Percentiles rank a stretch among this genome's conserved stretches.
These are phyloP conservation scores for Sturmia bella DNA, from an alignment of 2,888 invertebrate genomes.

Conservation along the genomic window DNA sequence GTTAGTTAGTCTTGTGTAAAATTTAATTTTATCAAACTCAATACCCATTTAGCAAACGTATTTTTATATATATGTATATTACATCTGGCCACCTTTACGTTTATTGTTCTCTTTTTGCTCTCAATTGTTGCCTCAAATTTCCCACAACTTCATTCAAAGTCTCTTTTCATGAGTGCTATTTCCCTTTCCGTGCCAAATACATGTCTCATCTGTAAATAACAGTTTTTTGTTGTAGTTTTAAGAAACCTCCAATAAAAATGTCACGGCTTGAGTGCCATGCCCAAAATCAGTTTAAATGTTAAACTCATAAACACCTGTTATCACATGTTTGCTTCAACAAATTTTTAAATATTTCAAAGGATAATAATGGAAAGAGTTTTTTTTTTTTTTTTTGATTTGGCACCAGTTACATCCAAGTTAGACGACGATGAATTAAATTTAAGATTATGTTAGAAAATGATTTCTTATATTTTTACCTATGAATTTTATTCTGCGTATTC, in stretches of 20 bases:
- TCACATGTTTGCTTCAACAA: constrained; percentile 72
- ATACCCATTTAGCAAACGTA: no score
- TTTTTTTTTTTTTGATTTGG: no score
- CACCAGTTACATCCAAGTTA: no score
- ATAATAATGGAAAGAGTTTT: constrained; percentile 45
- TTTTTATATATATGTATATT: no score
- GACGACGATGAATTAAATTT: no score
- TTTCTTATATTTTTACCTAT: no score
- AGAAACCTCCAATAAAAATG: neutral
- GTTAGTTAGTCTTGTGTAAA: no score
- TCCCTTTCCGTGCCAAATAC: constrained; percentile 20
- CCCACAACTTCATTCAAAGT: neutral
- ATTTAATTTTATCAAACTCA: no score
- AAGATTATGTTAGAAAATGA: no score
- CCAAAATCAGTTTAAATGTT: constrained; percentile 55
- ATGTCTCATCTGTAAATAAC: constrained; percentile 10
- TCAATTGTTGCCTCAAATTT: constrained; percentile 48
- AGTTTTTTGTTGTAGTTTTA: neutral
- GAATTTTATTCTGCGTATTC: no score
- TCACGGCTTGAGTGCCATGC: constrained; percentile 35
- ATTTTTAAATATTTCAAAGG: constrained; percentile 42
- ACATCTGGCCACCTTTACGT: constrained; percentile 41
- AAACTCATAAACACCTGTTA: constrained; percentile 75
- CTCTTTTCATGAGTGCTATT: neutral
- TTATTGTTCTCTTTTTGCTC: constrained; percentile 4